A percentile compares a stretch with the other conserved stretches of the same genome.
Conservation (phyloP, 1,140 invertebrate genomes). For the Rhagoletis zephyria region DNA sequence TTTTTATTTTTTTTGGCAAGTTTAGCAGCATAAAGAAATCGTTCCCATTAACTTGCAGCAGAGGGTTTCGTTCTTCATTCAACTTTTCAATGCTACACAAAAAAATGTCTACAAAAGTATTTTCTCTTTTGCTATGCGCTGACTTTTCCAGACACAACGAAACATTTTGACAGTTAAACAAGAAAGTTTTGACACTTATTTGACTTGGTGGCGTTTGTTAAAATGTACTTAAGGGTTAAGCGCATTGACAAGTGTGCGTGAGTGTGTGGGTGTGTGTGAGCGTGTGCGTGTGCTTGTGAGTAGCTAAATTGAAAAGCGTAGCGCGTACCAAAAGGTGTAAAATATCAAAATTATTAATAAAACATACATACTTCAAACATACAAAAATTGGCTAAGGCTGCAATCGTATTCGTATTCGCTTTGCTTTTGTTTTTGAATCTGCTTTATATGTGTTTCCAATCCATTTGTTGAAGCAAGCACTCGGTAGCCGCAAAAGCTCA, state of each 20-base stretch:
- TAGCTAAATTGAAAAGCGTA: background rate
- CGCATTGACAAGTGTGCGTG: conserved; percentile 21
- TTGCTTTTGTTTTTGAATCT: background rate
- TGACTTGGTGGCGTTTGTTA: conserved; percentile 49
- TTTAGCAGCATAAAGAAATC: too few relatives aligned
- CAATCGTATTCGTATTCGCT: background rate
- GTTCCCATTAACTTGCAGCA: too few relatives aligned
- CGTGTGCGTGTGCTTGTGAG: too few relatives aligned
- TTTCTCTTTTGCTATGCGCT: background rate
- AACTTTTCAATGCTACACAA: conserved; percentile 16
- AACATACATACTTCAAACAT: background rate
- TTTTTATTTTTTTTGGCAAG: too few relatives aligned
- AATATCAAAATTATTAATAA: background rate
- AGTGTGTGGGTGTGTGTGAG: background rate
- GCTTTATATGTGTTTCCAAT: background rate
- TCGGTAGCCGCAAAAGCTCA: background rate
- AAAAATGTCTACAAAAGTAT: background rate
- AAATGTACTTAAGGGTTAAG: conserved; percentile 46
- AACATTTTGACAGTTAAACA: conserved; percentile 48
- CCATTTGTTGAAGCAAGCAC: background rate
- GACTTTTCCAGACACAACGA: conserved; percentile 34
- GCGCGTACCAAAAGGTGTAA: conserved; percentile 5
- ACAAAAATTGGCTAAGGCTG: background rate
- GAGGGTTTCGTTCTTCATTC: background rate
- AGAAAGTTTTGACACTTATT: conserved; percentile 50